Evolutionary conservation across 2,113 vertebrate genomes (phyloP).

Genomic region (Malurus melanocephalus): DNA sequence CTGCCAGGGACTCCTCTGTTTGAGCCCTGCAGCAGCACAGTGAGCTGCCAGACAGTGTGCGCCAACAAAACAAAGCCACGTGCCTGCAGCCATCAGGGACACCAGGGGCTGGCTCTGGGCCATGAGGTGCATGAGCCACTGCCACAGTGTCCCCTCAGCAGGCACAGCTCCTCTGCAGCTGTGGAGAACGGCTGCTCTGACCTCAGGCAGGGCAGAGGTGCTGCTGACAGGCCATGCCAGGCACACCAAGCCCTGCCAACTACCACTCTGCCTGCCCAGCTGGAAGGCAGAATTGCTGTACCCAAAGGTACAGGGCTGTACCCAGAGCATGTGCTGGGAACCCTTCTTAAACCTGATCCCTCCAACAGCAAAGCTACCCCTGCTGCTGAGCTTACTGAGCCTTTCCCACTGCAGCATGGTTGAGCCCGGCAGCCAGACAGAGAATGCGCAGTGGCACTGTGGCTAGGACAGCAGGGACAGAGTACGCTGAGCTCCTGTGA

Average conservation of each 20-base stretch:
- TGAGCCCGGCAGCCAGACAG: neutral
- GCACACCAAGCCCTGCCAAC: neutral
- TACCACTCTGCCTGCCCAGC: no score
- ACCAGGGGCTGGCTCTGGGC: neutral
- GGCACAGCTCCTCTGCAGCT: rapidly evolving
- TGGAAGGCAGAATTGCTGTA: neutral
- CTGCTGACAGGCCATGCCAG: neutral
- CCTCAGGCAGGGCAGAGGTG: neutral
- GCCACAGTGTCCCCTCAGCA: neutral
- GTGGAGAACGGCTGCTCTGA: neutral
- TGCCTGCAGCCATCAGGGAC: rapidly evolving
- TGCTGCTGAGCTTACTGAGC: neutral
- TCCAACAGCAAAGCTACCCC: neutral
- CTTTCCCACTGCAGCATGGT: rapidly evolving
- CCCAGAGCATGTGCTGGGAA: rapidly evolving
- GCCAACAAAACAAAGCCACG: rapidly evolving
- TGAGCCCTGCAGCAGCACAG: neutral
- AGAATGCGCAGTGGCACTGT: neutral
- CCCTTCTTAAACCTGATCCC: no score
- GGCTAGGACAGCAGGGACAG: neutral
- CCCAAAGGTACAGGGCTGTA: neutral
- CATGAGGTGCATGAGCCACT: rapidly evolving
- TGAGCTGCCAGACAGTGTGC: neutral
- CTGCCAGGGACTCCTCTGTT: neutral
- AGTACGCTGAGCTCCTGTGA: rapidly evolving